These are phyloP conservation scores for Naso thynnoides DNA, from an alignment of 2,797 vertebrate species.

Conservation along the genomic window DNA sequence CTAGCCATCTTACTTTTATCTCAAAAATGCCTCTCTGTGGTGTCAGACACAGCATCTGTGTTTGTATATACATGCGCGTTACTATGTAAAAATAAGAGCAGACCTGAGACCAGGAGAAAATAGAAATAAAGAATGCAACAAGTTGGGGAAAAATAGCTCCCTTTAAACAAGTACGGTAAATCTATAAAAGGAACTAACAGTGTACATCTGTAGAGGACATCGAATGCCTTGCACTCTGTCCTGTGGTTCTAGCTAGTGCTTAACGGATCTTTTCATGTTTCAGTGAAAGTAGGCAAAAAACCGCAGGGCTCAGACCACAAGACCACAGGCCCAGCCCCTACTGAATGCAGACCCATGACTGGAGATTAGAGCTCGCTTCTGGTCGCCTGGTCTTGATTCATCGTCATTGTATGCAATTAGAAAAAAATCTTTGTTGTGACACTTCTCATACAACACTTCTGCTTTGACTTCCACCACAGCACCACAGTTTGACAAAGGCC, in stretches of 20 bases:
- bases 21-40: background rate
- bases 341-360: conserved; percentile 47
- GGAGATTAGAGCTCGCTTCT: conserved; percentile 52
- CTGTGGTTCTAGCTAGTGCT: conserved; percentile 70
- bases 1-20: background rate
- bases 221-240: conserved; percentile 44
- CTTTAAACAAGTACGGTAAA: conserved; percentile 13
- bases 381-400: conserved; percentile 53
- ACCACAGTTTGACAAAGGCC: conserved; percentile 40
- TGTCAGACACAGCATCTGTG: background rate
- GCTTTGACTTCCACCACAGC: conserved; percentile 33
- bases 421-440: conserved; percentile 38
- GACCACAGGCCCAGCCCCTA: conserved; percentile 68
- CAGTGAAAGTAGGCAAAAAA: conserved; percentile 77
- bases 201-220: conserved; percentile 50
- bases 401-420: conserved; percentile 40
- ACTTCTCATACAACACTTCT: conserved; percentile 31
- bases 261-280: conserved; percentile 77
- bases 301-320: conserved; percentile 75
- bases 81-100: conserved; percentile 9
- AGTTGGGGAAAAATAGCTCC: conserved; percentile 12
- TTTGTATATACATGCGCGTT: background rate
- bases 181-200: conserved; percentile 56
- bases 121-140: conserved; percentile 23
- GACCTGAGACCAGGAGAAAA: background rate